Percentiles rank a stretch among this genome's conserved stretches.
Evolutionary conservation across 2,797 vertebrate genomes (phyloP).

Genomic region (Rhinella marina): DNA sequence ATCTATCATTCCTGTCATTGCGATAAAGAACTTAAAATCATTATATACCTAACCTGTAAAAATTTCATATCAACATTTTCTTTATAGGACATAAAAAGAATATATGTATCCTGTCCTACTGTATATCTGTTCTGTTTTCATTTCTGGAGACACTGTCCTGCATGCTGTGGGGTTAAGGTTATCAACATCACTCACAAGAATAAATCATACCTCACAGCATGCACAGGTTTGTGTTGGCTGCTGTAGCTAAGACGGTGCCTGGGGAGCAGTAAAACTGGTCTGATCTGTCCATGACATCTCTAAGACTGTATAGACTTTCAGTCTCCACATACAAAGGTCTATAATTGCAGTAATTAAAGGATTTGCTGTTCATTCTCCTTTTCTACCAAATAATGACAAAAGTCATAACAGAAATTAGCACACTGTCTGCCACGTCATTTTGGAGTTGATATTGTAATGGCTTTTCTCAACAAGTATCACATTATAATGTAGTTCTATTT

Average conservation of each 20-base stretch:
- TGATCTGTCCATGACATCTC: slow-evolving; percentile 40
- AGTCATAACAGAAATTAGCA: slow-evolving; percentile 23
- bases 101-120: not conserved
- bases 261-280: not conserved
- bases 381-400: slow-evolving; percentile 8
- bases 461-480: not conserved
- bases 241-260: not conserved
- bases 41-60: not conserved
- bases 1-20: no score
- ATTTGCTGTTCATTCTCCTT: slow-evolving; percentile 35
- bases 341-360: slow-evolving; percentile 52
- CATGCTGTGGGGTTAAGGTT: slow-evolving; percentile 24
- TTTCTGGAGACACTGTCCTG: not conserved
- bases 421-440: not conserved
- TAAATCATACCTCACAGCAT: slow-evolving; percentile 11
- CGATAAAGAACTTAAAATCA: no score
- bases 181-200: not conserved
- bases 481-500: slow-evolving; percentile 3
- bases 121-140: not conserved
- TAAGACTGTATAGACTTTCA: slow-evolving; percentile 28
- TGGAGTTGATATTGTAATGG: not conserved
- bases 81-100: not conserved
- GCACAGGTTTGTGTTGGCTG: not conserved
- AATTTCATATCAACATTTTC: not conserved
- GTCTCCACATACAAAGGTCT: slow-evolving; percentile 22